A percentile compares a stretch with the other conserved stretches of the same genome.
phyloP scores from a whole-genome alignment of 2,113 vertebrate species.

The Pollimyrus isidori region DNA sequence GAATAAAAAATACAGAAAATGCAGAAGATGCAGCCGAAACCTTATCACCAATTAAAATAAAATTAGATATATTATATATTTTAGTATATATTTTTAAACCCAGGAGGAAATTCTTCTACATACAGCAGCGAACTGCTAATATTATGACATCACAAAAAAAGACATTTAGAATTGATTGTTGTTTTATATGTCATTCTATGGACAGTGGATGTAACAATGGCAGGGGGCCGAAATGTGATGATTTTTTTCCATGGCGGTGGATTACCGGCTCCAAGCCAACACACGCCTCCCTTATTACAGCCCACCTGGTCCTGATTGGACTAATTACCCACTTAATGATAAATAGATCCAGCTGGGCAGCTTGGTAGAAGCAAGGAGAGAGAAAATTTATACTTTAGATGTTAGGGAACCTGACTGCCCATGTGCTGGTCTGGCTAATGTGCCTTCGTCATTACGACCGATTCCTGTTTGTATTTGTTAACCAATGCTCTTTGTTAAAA shows the following conservation, averaged over 20 bases:
- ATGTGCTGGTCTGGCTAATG: background rate
- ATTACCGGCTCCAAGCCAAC: background rate
- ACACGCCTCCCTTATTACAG: background rate
- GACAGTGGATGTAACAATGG: background rate
- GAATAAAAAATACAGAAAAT: background rate
- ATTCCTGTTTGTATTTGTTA: background rate
- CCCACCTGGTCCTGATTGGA: background rate
- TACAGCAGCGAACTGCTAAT: background rate
- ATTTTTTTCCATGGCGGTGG: background rate
- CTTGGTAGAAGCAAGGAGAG: background rate
- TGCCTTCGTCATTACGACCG: background rate
- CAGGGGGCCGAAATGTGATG: background rate
- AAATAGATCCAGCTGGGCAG: background rate
- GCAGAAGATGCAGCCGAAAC: background rate
- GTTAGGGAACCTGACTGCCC: background rate
- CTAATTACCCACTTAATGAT: background rate
- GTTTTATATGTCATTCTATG: background rate
- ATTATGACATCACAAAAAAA: background rate
- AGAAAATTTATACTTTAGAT: background rate
- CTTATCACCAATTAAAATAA: background rate
- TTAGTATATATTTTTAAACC: background rate
- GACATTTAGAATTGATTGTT: background rate
- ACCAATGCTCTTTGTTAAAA: background rate
- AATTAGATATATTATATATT: background rate
- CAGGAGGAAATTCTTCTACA: background rate